These are phyloP conservation scores for Melitaea athalia DNA, from an alignment of 2,888 invertebrate species.

Conservation along the genomic window DNA sequence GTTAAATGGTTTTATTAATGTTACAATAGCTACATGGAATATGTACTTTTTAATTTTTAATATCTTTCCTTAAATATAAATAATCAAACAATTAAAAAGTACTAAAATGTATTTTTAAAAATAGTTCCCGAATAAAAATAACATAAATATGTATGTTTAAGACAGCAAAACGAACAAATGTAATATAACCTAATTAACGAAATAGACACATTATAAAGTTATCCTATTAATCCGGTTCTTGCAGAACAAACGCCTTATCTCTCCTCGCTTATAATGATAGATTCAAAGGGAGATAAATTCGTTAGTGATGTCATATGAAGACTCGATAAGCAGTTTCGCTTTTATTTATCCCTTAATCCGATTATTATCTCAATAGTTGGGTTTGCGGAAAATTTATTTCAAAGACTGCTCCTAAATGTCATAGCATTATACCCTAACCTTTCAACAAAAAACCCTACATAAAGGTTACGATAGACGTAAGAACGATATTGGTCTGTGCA, in stretches of 20 bases:
- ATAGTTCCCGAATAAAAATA: too few relatives aligned
- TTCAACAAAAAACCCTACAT: constrained; percentile 16
- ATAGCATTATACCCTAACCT: constrained; percentile 22
- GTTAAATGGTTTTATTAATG: neutral
- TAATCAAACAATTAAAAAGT: too few relatives aligned
- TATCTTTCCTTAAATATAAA: too few relatives aligned
- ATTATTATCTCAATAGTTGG: constrained; percentile 11
- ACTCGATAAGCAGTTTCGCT: constrained; percentile 5
- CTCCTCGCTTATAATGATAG: constrained; percentile 17
- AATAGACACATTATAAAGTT: neutral
- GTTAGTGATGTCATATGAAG: constrained; percentile 8
- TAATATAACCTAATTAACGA: neutral
- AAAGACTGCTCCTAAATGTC: constrained; percentile 22
- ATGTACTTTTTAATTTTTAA: too few relatives aligned
- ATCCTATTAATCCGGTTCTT: constrained; percentile 19
- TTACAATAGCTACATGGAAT: too few relatives aligned
- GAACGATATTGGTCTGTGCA: constrained; percentile 18
- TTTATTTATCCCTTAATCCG: constrained; percentile 19
- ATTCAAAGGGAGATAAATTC: constrained; percentile 20
- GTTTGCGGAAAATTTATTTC: neutral
- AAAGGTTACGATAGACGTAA: constrained; percentile 22
- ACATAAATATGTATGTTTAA: too few relatives aligned
- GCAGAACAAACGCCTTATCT: constrained; percentile 16
- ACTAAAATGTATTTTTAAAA: too few relatives aligned
- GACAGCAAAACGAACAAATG: too few relatives aligned